These are phyloP conservation scores for Eucera pruinosa DNA, from an alignment of 2,888 invertebrate species.

Conservation along the genomic window DNA sequence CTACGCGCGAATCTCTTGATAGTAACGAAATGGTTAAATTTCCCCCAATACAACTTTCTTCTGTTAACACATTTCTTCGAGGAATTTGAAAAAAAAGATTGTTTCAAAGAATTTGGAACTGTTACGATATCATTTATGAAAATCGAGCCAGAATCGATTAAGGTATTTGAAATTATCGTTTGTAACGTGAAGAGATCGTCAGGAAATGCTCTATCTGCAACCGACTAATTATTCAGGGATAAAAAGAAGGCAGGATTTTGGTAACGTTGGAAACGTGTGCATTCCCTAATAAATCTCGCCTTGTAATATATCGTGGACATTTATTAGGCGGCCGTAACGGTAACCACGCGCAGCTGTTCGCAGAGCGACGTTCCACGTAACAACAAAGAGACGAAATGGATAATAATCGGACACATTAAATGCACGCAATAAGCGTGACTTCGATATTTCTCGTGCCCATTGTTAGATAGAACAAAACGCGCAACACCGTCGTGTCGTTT, in stretches of 20 bases:
- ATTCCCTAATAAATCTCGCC: slow-evolving; percentile 36
- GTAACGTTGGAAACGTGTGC: neutral
- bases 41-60: too few relatives aligned
- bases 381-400: slow-evolving; percentile 24
- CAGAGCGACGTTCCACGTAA: slow-evolving; percentile 13
- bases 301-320: slow-evolving; percentile 31
- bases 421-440: slow-evolving; percentile 22
- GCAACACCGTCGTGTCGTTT: too few relatives aligned
- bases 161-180: neutral
- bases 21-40: too few relatives aligned
- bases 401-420: slow-evolving; percentile 42
- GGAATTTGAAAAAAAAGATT: too few relatives aligned
- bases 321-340: slow-evolving; percentile 20
- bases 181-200: neutral
- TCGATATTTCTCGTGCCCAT: slow-evolving; percentile 20
- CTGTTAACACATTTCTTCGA: too few relatives aligned
- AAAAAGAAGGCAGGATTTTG: slow-evolving; percentile 19
- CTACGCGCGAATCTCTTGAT: too few relatives aligned
- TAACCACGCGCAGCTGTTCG: slow-evolving; percentile 37
- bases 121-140: too few relatives aligned
- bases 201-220: neutral
- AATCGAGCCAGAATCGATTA: too few relatives aligned
- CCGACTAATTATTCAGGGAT: neutral
- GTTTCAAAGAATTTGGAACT: too few relatives aligned
- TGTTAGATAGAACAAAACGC: neutral